Conservation (phyloP, 2,888 invertebrate species). For the Xanthia icteritia region DNA sequence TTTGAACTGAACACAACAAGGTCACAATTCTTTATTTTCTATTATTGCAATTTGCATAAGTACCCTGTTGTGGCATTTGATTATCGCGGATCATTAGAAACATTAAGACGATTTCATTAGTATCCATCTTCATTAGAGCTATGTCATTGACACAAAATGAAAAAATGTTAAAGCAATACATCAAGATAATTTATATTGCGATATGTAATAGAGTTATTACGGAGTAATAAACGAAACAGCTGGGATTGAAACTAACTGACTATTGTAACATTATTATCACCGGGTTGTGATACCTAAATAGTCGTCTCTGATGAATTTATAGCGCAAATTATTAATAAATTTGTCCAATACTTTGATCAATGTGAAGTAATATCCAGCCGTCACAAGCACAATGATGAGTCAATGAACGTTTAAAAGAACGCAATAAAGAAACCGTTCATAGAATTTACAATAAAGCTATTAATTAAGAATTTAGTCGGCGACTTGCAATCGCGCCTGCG, state of each 20-base stretch:
- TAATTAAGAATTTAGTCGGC: conserved; percentile 37
- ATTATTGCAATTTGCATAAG: conserved; percentile 32
- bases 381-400: conserved; percentile 14
- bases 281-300: conserved; percentile 21
- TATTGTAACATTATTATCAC: conserved; percentile 40
- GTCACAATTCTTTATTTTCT: conserved; percentile 13
- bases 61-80: conserved; percentile 31
- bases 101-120: conserved; percentile 39
- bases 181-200: conserved; percentile 55
- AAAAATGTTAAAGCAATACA: conserved; percentile 39
- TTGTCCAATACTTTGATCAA: conserved; percentile 16
- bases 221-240: conserved; percentile 30
- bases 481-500: neutral
- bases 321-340: conserved; percentile 12
- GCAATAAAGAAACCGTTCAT: conserved; percentile 11
- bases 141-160: conserved; percentile 50
- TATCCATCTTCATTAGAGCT: conserved; percentile 23
- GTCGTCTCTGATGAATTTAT: conserved; percentile 26
- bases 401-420: conserved; percentile 14
- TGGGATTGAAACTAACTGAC: conserved; percentile 25
- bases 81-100: conserved; percentile 34
- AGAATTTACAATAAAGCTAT: conserved; percentile 28
- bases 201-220: conserved; percentile 44
- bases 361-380: conserved; percentile 23
- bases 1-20: conserved; percentile 10